Percentiles rank a stretch among this genome's conserved stretches.
These are phyloP conservation scores for Mormyrops attenuatus DNA, from an alignment of 2,797 vertebrate species.

Conservation along the genomic window DNA sequence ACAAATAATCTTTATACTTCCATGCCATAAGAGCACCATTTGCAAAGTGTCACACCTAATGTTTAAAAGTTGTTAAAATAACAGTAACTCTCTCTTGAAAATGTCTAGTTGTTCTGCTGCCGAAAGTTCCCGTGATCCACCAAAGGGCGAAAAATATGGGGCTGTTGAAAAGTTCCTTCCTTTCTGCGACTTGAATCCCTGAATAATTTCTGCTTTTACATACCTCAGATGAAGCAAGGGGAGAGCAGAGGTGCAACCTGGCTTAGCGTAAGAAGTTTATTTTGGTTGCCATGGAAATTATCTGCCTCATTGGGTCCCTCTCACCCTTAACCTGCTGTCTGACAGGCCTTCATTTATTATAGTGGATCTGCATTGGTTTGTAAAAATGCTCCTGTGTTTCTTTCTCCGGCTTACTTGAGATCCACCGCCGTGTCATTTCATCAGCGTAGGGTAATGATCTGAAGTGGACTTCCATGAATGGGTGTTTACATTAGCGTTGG, in stretches of 20 bases:
- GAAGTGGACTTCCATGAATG: constrained; percentile 71
- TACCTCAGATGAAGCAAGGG: constrained; percentile 46
- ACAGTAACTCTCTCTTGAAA: background rate
- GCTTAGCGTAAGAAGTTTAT: constrained; percentile 74
- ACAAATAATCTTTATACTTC: background rate
- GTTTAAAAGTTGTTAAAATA: constrained; percentile 3
- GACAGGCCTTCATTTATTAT: constrained; percentile 83
- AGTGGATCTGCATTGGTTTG: constrained; percentile 47
- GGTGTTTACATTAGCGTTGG: constrained; percentile 64
- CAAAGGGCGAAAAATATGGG: constrained; percentile 30
- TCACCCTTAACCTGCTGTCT: constrained; percentile 71
- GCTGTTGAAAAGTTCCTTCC: constrained; percentile 50
- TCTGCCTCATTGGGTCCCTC: constrained; percentile 73
- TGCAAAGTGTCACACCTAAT: background rate
- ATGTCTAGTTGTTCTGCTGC: background rate
- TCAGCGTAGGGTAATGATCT: constrained; percentile 79
- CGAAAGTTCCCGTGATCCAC: constrained; percentile 35
- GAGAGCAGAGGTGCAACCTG: background rate
- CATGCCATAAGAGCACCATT: background rate
- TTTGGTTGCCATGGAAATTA: constrained; percentile 85
- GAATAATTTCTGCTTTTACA: constrained; percentile 46
- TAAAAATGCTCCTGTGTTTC: constrained; percentile 51
- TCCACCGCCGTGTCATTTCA: constrained; percentile 73
- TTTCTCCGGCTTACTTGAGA: constrained; percentile 60
- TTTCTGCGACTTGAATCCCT: constrained; percentile 44